Conservation (phyloP, 2,888 invertebrate species). For the Microdon myrmicae region DNA sequence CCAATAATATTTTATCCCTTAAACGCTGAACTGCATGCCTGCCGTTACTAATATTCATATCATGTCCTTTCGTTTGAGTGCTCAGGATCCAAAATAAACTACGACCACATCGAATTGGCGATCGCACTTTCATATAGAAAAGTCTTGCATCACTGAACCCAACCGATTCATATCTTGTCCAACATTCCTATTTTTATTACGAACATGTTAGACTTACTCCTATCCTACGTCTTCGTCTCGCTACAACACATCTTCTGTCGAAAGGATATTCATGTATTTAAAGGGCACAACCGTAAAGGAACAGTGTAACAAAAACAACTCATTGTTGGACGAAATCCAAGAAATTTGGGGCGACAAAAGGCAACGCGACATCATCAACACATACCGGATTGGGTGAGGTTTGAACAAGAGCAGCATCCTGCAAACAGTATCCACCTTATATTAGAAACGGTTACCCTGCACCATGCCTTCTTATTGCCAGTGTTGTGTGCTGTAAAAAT, state of each 20-base stretch:
- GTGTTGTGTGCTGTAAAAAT: slow-evolving; percentile 49
- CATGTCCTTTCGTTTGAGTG: slow-evolving; percentile 3
- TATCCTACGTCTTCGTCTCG: not conserved
- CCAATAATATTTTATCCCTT: too few relatives aligned
- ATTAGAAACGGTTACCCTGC: slow-evolving; percentile 12
- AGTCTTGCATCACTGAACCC: slow-evolving; percentile 22
- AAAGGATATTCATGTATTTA: slow-evolving; percentile 11
- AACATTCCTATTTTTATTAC: slow-evolving; percentile 32
- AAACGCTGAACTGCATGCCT: too few relatives aligned
- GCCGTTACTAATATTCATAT: not conserved
- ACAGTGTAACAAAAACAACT: not conserved
- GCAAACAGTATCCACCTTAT: slow-evolving; percentile 7
- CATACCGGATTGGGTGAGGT: slow-evolving; percentile 26
- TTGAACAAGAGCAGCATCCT: slow-evolving; percentile 24
- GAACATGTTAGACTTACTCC: slow-evolving; percentile 12
- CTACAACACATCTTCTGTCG: too few relatives aligned
- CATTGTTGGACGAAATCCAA: slow-evolving; percentile 27
- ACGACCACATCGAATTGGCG: slow-evolving; percentile 23
- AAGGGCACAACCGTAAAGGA: slow-evolving; percentile 10
- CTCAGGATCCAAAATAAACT: slow-evolving; percentile 7
- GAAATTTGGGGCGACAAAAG: slow-evolving; percentile 36
- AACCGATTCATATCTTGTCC: slow-evolving; percentile 35
- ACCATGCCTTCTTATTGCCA: slow-evolving; percentile 23
- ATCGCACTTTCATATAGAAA: slow-evolving; percentile 28
- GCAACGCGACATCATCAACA: slow-evolving; percentile 47